phyloP scores from a whole-genome alignment of 2,113 vertebrate genomes.

The Acanthisitta chloris region DNA sequence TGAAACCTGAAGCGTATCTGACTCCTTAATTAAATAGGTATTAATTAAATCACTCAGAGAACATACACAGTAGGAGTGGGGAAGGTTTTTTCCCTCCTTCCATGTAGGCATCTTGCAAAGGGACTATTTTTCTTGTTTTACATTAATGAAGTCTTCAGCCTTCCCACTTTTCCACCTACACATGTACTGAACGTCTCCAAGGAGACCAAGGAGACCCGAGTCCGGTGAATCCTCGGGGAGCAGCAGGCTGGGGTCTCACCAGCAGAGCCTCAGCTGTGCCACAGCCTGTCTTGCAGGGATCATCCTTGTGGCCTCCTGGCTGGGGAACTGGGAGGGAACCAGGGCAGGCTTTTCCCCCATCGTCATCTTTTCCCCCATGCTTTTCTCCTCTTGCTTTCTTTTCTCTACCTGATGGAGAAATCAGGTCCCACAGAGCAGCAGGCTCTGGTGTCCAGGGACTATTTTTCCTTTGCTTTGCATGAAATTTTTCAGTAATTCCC shows the following conservation, averaged over 20 bases:
- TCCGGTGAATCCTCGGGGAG: constrained; percentile 69
- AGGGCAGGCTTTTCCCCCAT: not conserved
- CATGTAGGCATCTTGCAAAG: constrained; percentile 69
- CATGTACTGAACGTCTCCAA: constrained; percentile 81
- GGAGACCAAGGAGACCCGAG: constrained; percentile 74
- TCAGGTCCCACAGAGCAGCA: rapidly evolving
- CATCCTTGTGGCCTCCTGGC: not conserved
- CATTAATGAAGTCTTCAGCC: constrained; percentile 81
- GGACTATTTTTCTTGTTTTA: constrained; percentile 80
- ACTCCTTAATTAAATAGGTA: constrained; percentile 56
- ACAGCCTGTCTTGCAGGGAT: not conserved
- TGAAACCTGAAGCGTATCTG: constrained; percentile 40
- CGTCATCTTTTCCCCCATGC: not conserved
- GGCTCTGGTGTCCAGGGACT: not conserved
- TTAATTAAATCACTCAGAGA: constrained; percentile 62
- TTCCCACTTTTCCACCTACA: constrained; percentile 81
- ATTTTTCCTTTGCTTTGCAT: not conserved
- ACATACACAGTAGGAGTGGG: constrained; percentile 49
- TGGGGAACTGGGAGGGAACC: not conserved
- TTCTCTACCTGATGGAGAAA: not conserved
- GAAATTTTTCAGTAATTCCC: not conserved
- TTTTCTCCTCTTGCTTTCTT: not conserved
- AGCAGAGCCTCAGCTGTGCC: constrained; percentile 48
- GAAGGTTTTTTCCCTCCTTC: constrained; percentile 65
- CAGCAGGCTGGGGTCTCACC: constrained; percentile 50